Evolutionary conservation across 2,888 invertebrate species (phyloP).

Genomic region (Griposia aprilina): DNA sequence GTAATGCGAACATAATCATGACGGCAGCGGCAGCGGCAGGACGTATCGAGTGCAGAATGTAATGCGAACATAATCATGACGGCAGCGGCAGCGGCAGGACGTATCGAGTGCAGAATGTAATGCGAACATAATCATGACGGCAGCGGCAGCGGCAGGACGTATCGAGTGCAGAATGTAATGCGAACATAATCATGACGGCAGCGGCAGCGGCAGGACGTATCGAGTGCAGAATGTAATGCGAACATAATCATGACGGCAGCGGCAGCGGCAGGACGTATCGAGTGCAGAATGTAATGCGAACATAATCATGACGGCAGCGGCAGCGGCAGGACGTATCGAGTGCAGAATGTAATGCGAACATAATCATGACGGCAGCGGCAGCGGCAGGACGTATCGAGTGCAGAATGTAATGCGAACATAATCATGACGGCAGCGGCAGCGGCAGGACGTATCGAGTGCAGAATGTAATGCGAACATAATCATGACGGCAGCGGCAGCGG

Average conservation of each 20-base stretch:
- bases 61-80: slow-evolving; percentile 33
- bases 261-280: slow-evolving; percentile 24
- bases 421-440: slow-evolving; percentile 26
- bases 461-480: slow-evolving; percentile 28
- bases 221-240: slow-evolving; percentile 25
- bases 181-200: slow-evolving; percentile 31
- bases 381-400: slow-evolving; percentile 24
- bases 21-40: background rate
- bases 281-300: slow-evolving; percentile 17
- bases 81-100: background rate
- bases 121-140: slow-evolving; percentile 34
- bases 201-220: slow-evolving; percentile 10
- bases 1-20: slow-evolving; percentile 37
- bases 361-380: slow-evolving; percentile 28
- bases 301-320: slow-evolving; percentile 31
- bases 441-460: slow-evolving; percentile 23
- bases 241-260: slow-evolving; percentile 30
- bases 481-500: slow-evolving; percentile 21
- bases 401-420: slow-evolving; percentile 23
- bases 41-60: slow-evolving; percentile 25
- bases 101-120: slow-evolving; percentile 27
- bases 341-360: slow-evolving; percentile 20
- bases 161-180: slow-evolving; percentile 29
- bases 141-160: background rate
- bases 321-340: slow-evolving; percentile 25